Conservation (phyloP, 2,888 invertebrate genomes). For the Aspidiotus destructor region DNA sequence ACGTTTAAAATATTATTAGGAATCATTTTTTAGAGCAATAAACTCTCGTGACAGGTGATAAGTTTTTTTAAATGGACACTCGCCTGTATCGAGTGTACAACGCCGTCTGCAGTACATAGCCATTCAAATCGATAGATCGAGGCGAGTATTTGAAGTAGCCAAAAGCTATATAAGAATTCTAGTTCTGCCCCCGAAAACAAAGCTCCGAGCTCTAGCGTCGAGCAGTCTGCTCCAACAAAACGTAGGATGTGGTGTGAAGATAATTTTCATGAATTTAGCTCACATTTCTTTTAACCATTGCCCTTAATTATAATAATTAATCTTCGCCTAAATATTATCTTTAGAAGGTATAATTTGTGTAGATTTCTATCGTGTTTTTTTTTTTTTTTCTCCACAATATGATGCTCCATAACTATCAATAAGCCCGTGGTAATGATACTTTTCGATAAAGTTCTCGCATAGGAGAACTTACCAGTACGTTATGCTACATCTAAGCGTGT, state of each 20-base stretch:
- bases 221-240: conserved; percentile 20
- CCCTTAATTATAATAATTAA: conserved; percentile 29
- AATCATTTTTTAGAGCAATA: conserved; percentile 1
- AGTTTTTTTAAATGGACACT: conserved; percentile 1
- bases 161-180: conserved; percentile 19
- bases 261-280: conserved; percentile 19
- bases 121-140: conserved; percentile 14
- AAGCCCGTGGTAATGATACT: conserved; percentile 30
- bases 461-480: background rate
- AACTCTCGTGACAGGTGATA: conserved; percentile 10
- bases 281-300: conserved; percentile 19
- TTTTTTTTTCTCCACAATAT: background rate
- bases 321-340: conserved; percentile 28
- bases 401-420: conserved; percentile 18
- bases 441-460: conserved; percentile 11
- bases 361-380: conserved; percentile 4
- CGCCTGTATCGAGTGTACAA: too few relatives aligned
- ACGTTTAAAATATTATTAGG: background rate
- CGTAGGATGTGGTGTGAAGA: conserved; percentile 11
- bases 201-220: conserved; percentile 18
- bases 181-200: conserved; percentile 9
- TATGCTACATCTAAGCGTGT: background rate
- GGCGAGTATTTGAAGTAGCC: conserved; percentile 28
- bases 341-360: conserved; percentile 30
- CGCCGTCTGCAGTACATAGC: background rate